Conservation (phyloP, 2,113 vertebrate species). For the Anser cygnoides region DNA sequence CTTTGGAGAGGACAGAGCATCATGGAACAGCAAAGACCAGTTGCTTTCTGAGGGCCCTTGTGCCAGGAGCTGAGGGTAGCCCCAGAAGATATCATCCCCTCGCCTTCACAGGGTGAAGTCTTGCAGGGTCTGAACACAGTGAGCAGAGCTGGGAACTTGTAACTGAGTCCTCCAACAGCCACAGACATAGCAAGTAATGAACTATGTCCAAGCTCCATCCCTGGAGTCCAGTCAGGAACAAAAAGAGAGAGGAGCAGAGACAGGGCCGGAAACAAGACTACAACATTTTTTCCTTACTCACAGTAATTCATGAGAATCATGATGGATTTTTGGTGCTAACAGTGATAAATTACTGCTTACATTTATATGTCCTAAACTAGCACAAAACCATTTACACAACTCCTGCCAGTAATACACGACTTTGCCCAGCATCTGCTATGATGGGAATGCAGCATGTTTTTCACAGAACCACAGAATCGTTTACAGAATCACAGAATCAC, state of each 20-base stretch:
- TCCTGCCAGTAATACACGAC: not conserved
- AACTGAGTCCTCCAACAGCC: not conserved
- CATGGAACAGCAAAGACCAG: too few relatives aligned
- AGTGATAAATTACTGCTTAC: not conserved
- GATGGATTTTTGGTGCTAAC: not conserved
- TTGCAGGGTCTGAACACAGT: not conserved
- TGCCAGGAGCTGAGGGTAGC: not conserved
- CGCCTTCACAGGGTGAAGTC: not conserved
- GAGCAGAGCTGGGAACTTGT: not conserved
- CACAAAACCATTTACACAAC: not conserved
- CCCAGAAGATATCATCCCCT: not conserved
- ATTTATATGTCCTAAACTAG: not conserved
- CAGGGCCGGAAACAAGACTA: not conserved
- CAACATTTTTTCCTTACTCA: not conserved
- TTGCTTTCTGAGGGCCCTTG: not conserved
- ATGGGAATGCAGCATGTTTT: not conserved
- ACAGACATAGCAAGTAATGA: not conserved
- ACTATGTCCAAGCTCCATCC: not conserved
- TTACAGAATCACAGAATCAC: not conserved
- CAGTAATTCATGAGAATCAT: not conserved
- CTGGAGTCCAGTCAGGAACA: not conserved
- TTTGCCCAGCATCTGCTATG: not conserved
- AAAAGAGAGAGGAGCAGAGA: not conserved
- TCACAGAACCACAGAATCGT: not conserved
- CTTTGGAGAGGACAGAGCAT: not conserved